Evolutionary conservation across 2,797 vertebrate species (phyloP).

Genomic region (Ctenochaetus hawaiiensis): DNA sequence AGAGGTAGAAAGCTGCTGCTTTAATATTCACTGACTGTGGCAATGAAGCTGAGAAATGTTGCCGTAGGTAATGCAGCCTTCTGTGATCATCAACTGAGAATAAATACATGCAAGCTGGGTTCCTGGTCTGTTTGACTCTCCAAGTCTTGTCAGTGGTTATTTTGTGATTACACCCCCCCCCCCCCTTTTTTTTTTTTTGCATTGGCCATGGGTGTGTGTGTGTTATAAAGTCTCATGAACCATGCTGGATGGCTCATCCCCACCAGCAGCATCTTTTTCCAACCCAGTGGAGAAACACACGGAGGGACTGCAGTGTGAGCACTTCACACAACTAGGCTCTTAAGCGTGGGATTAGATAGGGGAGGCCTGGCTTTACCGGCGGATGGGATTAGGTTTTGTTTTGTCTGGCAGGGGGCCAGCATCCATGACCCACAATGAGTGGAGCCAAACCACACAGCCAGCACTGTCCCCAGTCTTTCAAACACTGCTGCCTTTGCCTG

Average conservation of each 20-base stretch:
- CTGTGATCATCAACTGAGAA: slow-evolving; percentile 45
- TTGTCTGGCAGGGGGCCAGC: slow-evolving; percentile 74
- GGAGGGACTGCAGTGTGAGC: slow-evolving; percentile 78
- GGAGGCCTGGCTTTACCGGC: slow-evolving; percentile 72
- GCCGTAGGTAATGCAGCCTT: slow-evolving; percentile 41
- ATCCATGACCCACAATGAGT: slow-evolving; percentile 72
- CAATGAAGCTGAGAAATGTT: slow-evolving; percentile 27
- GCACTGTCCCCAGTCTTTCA: slow-evolving; percentile 50
- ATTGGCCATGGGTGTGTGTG: neutral
- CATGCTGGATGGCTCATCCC: slow-evolving; percentile 50
- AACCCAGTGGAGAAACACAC: slow-evolving; percentile 74
- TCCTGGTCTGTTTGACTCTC: slow-evolving; percentile 21
- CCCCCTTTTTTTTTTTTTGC: slow-evolving; percentile 1
- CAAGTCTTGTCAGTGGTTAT: slow-evolving; percentile 13
- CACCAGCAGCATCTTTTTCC: slow-evolving; percentile 72
- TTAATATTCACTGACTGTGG: slow-evolving; percentile 64
- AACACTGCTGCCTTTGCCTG: slow-evolving; percentile 25
- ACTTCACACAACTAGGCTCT: slow-evolving; percentile 78
- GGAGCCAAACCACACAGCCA: slow-evolving; percentile 62
- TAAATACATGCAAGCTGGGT: slow-evolving; percentile 38
- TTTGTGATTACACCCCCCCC: slow-evolving; percentile 5
- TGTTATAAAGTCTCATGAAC: slow-evolving; percentile 43
- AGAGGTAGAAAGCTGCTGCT: slow-evolving; percentile 73
- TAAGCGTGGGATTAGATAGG: slow-evolving; percentile 79
- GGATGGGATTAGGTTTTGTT: slow-evolving; percentile 85